A percentile compares a stretch with the other conserved stretches of the same genome.
Conservation (phyloP, 1,140 invertebrate genomes). For the Araneus ventricosus region DNA sequence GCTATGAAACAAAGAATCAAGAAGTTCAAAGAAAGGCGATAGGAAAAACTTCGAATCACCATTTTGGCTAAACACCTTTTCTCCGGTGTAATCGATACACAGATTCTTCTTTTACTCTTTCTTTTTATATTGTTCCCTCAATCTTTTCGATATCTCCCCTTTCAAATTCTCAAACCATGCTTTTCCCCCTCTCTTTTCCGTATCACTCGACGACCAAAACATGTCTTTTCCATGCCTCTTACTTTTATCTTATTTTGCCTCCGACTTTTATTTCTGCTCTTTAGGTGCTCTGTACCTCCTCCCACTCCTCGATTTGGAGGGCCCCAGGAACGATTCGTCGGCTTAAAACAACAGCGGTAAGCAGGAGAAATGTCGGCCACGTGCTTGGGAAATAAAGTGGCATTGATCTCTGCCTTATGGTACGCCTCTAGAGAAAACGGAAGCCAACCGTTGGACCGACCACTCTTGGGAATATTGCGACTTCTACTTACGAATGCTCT, state of each 20-base stretch:
- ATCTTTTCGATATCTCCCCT: not conserved
- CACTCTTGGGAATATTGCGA: not conserved
- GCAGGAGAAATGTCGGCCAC: constrained; percentile 2
- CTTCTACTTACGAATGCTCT: not conserved
- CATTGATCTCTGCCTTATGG: constrained; percentile 5
- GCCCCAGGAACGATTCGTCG: not conserved
- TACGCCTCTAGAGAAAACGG: not conserved
- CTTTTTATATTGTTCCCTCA: not conserved
- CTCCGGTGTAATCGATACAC: not conserved
- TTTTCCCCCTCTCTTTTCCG: not conserved
- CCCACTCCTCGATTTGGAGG: not conserved
- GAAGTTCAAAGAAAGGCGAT: too few species aligned
- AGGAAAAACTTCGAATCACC: not conserved
- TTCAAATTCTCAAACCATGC: not conserved
- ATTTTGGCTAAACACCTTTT: not conserved
- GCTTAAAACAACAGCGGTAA: constrained; percentile 30
- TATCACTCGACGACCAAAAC: not conserved
- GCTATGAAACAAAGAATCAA: not conserved
- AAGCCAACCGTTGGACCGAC: not conserved
- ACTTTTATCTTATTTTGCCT: not conserved
- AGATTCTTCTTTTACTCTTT: not conserved
- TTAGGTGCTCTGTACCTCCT: not conserved
- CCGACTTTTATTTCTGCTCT: not conserved
- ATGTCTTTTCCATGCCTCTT: not conserved
- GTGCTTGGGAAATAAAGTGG: constrained; percentile 9